Conservation (phyloP, 2,888 invertebrate species). For the Asteroscopus sphinx region DNA sequence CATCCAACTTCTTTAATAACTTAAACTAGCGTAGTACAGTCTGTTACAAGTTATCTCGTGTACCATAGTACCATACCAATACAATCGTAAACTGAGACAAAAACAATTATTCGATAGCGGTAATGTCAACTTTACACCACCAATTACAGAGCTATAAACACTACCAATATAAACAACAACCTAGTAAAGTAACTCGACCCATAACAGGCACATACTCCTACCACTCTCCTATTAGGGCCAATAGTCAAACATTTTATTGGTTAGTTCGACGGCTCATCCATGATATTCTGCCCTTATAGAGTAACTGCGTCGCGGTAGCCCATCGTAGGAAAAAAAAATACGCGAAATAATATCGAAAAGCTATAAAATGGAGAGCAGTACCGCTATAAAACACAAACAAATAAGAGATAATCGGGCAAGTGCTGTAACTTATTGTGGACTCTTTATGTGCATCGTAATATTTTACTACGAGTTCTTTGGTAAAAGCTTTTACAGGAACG, state of each 20-base stretch:
- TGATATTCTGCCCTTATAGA: slow-evolving; percentile 49
- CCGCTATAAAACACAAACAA: slow-evolving; percentile 88
- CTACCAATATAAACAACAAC: slow-evolving; percentile 12
- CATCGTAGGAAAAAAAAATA: slow-evolving; percentile 78
- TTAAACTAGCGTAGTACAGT: too few relatives aligned
- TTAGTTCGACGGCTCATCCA: slow-evolving; percentile 62
- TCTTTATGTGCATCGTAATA: slow-evolving; percentile 86
- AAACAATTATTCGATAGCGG: slow-evolving; percentile 25
- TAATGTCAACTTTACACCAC: slow-evolving; percentile 25
- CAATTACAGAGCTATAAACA: slow-evolving; percentile 29
- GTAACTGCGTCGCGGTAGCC: slow-evolving; percentile 67
- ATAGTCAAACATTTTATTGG: slow-evolving; percentile 39
- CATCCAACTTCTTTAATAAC: too few relatives aligned
- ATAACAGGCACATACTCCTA: slow-evolving; percentile 11
- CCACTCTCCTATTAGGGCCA: slow-evolving; percentile 19
- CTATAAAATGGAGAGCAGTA: slow-evolving; percentile 80
- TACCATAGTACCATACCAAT: slow-evolving; percentile 4
- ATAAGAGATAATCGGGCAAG: slow-evolving; percentile 86
- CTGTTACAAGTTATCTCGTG: not conserved
- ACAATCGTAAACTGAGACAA: slow-evolving; percentile 12
- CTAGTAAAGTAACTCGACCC: slow-evolving; percentile 25
- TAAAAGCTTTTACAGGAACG: slow-evolving; percentile 74
- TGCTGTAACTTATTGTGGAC: slow-evolving; percentile 82
- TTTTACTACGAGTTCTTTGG: slow-evolving; percentile 83
- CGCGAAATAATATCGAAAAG: slow-evolving; percentile 88